Evolutionary conservation across 2,797 vertebrate genomes (phyloP).

Genomic region (Spheniscus humboldti): DNA sequence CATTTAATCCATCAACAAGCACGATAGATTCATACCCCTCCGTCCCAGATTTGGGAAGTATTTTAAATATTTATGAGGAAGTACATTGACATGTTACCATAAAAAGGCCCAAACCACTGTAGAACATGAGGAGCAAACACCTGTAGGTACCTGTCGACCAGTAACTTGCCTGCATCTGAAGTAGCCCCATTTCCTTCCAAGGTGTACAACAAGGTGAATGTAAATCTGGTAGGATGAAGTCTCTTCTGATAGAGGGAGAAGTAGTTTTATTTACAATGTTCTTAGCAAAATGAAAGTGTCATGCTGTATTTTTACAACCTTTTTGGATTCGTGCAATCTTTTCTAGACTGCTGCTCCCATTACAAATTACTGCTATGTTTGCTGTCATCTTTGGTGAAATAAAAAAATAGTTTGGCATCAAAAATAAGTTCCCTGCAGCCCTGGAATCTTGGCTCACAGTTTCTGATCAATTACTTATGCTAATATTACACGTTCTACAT

Average conservation of each 20-base stretch:
- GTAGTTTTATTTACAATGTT: background rate
- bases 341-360: background rate
- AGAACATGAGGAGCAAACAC: background rate
- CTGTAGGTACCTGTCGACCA: background rate
- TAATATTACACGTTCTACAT: constrained; percentile 43
- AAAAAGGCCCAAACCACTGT: background rate
- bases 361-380: constrained; percentile 13
- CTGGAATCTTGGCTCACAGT: background rate
- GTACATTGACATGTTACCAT: background rate
- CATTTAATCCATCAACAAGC: background rate
- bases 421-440: background rate
- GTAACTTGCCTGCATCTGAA: background rate
- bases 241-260: background rate
- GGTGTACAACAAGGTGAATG: background rate
- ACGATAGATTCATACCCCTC: accelerated
- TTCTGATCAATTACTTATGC: constrained; percentile 12
- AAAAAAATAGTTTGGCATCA: constrained; percentile 29
- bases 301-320: background rate
- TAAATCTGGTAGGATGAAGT: background rate
- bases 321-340: background rate
- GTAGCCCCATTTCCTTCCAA: background rate
- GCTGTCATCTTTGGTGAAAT: background rate
- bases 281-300: background rate
- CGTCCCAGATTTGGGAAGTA: background rate
- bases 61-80: background rate